These are phyloP conservation scores for Timandra comae DNA, from an alignment of 2,888 invertebrate species.

Conservation along the genomic window DNA sequence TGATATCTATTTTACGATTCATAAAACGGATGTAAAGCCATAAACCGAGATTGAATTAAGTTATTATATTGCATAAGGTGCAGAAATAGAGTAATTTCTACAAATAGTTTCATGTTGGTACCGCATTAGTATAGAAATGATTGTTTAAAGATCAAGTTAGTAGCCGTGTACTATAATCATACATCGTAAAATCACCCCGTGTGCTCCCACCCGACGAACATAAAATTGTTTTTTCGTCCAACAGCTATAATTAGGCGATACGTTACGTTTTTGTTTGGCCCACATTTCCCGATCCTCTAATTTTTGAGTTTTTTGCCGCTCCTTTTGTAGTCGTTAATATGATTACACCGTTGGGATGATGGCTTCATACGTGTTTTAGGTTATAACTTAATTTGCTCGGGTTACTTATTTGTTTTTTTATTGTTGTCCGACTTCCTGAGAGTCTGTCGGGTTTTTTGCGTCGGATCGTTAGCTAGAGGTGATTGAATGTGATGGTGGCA, in stretches of 20 bases:
- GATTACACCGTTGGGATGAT: slow-evolving; percentile 76
- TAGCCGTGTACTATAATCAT: slow-evolving; percentile 35
- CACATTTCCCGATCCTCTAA: slow-evolving; percentile 77
- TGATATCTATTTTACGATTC: too few relatives aligned
- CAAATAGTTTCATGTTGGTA: slow-evolving; percentile 25
- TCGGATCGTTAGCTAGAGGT: slow-evolving; percentile 65
- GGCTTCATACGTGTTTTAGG: slow-evolving; percentile 77
- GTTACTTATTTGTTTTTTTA: slow-evolving; percentile 74
- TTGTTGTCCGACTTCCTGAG: slow-evolving; percentile 72
- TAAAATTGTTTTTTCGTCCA: slow-evolving; percentile 74
- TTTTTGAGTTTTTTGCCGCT: slow-evolving; percentile 73
- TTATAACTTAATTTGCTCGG: slow-evolving; percentile 76
- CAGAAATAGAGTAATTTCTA: slow-evolving; percentile 17
- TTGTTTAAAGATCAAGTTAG: slow-evolving; percentile 25
- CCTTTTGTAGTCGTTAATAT: slow-evolving; percentile 77
- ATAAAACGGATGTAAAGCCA: too few relatives aligned
- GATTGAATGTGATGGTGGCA: slow-evolving; percentile 72
- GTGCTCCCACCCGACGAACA: slow-evolving; percentile 53
- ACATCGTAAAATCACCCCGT: slow-evolving; percentile 46
- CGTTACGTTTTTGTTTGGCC: slow-evolving; percentile 77
- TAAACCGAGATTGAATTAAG: too few relatives aligned
- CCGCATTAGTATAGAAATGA: slow-evolving; percentile 19
- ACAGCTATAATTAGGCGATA: slow-evolving; percentile 76
- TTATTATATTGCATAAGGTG: slow-evolving; percentile 6
- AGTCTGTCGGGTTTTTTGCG: slow-evolving; percentile 70